Conservation (phyloP, 2,113 vertebrate species). For the Halichoerus grypus region DNA sequence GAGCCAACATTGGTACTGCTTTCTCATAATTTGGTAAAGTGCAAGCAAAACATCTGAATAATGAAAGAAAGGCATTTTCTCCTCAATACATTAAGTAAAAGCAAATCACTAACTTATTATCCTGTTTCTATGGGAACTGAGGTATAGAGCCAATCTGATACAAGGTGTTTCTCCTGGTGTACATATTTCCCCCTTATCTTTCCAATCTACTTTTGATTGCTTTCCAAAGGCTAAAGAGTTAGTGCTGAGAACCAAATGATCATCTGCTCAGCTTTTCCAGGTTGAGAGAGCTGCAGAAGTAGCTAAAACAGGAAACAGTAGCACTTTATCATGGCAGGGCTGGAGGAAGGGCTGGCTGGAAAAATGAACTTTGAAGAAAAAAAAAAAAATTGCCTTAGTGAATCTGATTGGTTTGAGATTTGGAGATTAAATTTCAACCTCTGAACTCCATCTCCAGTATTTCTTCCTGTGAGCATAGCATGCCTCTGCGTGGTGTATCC, state of each 20-base stretch:
- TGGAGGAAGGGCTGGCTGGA: neutral
- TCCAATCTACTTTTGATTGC: slow-evolving; percentile 76
- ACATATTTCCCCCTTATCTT: slow-evolving; percentile 58
- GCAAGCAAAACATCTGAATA: slow-evolving; percentile 55
- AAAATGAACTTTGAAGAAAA: neutral
- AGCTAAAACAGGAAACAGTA: neutral
- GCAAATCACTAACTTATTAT: slow-evolving; percentile 65
- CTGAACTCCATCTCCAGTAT: neutral
- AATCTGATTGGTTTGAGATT: neutral
- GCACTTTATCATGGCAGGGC: neutral
- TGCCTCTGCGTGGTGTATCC: neutral
- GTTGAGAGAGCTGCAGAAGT: neutral
- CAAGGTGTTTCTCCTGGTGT: slow-evolving; percentile 73
- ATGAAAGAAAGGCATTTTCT: slow-evolving; percentile 61
- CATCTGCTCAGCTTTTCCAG: slow-evolving; percentile 36
- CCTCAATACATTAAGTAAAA: slow-evolving; percentile 73
- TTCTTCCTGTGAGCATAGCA: neutral
- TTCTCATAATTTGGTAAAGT: slow-evolving; percentile 75
- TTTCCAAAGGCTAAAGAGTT: slow-evolving; percentile 80
- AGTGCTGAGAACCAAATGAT: slow-evolving; percentile 66
- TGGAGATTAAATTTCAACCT: neutral
- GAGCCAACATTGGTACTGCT: neutral
- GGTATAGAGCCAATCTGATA: slow-evolving; percentile 46
- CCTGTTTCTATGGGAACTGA: slow-evolving; percentile 79
- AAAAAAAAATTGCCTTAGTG: neutral